Evolutionary conservation across 2,113 vertebrate genomes (phyloP).

Genomic region (Chamaetylas fuelleborni): DNA sequence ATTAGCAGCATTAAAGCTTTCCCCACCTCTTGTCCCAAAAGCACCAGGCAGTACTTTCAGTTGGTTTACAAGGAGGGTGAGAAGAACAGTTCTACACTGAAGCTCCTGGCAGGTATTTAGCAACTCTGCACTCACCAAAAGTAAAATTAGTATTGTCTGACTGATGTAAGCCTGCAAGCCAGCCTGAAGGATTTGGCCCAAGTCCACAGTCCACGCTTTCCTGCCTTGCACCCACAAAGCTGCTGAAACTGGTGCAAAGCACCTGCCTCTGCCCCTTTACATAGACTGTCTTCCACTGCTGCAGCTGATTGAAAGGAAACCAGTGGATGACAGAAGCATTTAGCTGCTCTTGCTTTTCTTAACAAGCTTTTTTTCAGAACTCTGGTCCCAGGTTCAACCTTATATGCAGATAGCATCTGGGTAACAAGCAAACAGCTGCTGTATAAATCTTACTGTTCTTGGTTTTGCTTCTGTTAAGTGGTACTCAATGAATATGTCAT

Average conservation of each 20-base stretch:
- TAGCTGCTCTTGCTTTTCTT: neutral
- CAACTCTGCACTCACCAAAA: neutral
- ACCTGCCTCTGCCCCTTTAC: neutral
- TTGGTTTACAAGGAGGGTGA: neutral
- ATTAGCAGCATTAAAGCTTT: neutral
- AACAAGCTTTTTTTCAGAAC: neutral
- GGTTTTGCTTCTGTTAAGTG: neutral
- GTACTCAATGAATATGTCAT: neutral
- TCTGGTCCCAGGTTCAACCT: neutral
- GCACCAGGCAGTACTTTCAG: neutral
- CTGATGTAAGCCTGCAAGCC: neutral
- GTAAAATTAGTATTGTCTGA: neutral
- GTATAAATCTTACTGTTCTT: neutral
- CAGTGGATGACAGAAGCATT: neutral
- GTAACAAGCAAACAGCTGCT: neutral
- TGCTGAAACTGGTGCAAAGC: neutral
- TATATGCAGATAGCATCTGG: neutral
- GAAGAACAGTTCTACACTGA: neutral
- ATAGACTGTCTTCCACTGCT: neutral
- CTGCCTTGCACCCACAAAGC: neutral
- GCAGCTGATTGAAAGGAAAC: neutral
- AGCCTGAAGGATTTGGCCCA: neutral
- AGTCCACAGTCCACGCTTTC: neutral
- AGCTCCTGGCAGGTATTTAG: neutral
- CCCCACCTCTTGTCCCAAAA: neutral